phyloP scores from a whole-genome alignment of 1,140 invertebrate genomes.

The Oryctes rhinoceros region DNA sequence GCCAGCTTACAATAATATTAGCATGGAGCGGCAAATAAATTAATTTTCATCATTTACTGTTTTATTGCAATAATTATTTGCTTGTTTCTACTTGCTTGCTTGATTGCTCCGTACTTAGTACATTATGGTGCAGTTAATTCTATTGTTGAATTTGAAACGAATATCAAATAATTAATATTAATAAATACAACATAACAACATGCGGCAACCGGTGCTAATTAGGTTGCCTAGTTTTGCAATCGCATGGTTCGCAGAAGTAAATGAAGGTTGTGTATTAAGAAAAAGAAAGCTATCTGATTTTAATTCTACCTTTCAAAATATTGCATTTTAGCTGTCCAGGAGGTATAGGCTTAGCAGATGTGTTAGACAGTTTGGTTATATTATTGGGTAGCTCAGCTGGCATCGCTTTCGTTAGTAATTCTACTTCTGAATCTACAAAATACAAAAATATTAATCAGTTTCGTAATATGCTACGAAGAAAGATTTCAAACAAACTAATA shows the following conservation, averaged over 20 bases:
- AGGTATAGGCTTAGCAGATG: conserved; percentile 74
- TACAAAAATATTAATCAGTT: conserved; percentile 27
- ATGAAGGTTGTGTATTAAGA: not conserved
- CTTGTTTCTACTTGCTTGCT: no score
- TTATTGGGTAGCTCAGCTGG: conserved; percentile 73
- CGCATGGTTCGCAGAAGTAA: no score
- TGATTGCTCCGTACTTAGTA: no score
- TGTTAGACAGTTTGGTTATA: conserved; percentile 68
- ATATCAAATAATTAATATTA: not conserved
- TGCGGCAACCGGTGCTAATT: no score
- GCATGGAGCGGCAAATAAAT: no score
- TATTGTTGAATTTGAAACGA: no score
- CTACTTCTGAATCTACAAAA: conserved; percentile 62
- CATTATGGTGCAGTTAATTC: no score
- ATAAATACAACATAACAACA: not conserved
- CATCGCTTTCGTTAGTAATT: conserved; percentile 64
- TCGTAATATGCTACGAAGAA: not conserved
- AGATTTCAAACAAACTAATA: no score
- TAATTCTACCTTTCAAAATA: conserved; percentile 83
- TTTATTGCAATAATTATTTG: no score
- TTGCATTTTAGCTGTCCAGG: conserved; percentile 93
- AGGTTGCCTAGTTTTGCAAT: no score
- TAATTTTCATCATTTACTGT: no score
- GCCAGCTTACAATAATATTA: no score
- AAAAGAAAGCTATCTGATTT: not conserved